phyloP scores from a whole-genome alignment of 2,797 vertebrate genomes.

The Microctenopoma steveboyesi region DNA sequence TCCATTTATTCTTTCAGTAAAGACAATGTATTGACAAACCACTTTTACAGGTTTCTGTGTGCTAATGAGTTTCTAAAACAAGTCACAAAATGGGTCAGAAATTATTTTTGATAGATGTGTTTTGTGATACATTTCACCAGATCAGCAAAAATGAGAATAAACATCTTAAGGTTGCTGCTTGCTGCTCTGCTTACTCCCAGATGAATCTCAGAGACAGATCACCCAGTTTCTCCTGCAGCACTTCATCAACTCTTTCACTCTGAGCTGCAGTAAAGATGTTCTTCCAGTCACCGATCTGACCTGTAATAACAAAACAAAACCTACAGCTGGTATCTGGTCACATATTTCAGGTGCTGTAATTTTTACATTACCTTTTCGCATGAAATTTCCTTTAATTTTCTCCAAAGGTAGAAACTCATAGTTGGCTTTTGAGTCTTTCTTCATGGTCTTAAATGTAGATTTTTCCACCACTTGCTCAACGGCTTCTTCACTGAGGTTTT shows the following conservation, averaged over 20 bases:
- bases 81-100: too few species aligned
- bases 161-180: not conserved
- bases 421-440: conserved; percentile 67
- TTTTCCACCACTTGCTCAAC: conserved; percentile 61
- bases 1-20: too few species aligned
- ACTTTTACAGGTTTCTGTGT: too few species aligned
- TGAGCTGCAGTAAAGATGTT: conserved; percentile 66
- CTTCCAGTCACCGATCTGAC: conserved; percentile 75
- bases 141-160: too few species aligned
- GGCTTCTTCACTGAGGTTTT: conserved; percentile 49
- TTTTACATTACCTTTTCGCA: conserved; percentile 69
- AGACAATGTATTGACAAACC: too few species aligned
- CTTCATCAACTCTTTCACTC: conserved; percentile 66
- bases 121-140: too few species aligned
- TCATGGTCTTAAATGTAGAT: conserved; percentile 73
- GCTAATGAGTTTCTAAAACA: too few species aligned
- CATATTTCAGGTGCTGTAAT: not conserved
- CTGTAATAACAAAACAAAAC: conserved; percentile 20
- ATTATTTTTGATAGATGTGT: too few species aligned
- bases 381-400: conserved; percentile 42
- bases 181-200: conserved; percentile 55
- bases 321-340: too few species aligned
- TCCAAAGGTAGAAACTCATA: conserved; percentile 60
- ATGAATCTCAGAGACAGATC: conserved; percentile 57
- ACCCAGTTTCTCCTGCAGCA: conserved; percentile 61